These are phyloP conservation scores for Vireo altiloquus DNA, from an alignment of 2,113 vertebrate genomes.

Conservation along the genomic window DNA sequence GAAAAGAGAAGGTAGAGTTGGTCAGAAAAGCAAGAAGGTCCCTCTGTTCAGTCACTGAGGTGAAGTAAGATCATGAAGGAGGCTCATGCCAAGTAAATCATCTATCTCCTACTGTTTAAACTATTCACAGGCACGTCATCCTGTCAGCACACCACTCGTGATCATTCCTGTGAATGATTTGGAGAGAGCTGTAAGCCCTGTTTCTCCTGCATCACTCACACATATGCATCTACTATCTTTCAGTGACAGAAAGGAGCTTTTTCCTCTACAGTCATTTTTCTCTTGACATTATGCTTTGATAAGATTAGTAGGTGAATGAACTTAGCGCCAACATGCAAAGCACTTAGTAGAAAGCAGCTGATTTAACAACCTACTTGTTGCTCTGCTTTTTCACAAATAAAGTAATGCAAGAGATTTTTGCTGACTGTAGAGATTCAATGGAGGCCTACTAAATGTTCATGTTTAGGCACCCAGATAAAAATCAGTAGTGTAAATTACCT, in stretches of 20 bases:
- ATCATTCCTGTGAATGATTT: not conserved
- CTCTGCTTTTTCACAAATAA: not conserved
- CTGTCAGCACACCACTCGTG: not conserved
- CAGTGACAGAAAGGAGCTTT: not conserved
- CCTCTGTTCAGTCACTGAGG: not conserved
- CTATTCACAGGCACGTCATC: not conserved
- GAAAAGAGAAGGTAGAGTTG: not conserved
- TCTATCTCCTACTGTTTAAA: not conserved
- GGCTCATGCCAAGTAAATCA: not conserved
- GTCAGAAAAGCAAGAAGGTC: not conserved
- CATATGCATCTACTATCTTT: not conserved
- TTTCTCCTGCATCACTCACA: not conserved
- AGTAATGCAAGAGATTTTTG: not conserved
- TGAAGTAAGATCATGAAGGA: not conserved
- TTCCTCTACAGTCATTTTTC: not conserved
- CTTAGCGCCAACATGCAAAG: not conserved
- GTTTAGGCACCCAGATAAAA: not conserved
- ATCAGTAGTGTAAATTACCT: not conserved
- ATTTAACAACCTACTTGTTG: not conserved
- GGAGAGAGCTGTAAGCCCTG: not conserved
- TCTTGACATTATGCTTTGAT: slow-evolving; percentile 1
- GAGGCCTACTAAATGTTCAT: not conserved
- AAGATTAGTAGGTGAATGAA: slow-evolving; percentile 3
- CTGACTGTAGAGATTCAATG: not conserved
- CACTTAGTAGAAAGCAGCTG: not conserved